phyloP scores from a whole-genome alignment of 2,113 vertebrate genomes.

The Psittacara wagleri region DNA sequence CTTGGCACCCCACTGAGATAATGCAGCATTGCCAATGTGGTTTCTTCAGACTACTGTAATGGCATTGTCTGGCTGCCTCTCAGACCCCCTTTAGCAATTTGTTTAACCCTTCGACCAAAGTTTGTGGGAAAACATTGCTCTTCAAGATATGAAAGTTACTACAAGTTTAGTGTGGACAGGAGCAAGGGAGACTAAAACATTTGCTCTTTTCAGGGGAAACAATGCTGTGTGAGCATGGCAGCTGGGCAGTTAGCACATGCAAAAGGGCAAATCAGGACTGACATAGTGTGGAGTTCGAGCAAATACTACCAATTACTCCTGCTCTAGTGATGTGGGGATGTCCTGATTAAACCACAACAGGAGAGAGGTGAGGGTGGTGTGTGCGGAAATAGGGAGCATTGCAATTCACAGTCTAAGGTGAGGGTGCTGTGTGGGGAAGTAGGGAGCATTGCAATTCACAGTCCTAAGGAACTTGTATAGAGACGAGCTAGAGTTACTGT shows the following conservation, averaged over 20 bases:
- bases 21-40: slow-evolving; percentile 15
- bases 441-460: neutral
- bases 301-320: neutral
- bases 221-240: neutral
- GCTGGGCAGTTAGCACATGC: neutral
- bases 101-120: neutral
- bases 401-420: neutral
- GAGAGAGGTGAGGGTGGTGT: neutral
- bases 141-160: neutral
- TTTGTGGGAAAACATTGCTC: neutral
- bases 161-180: neutral
- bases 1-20: neutral
- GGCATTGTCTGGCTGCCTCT: slow-evolving; percentile 9
- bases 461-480: neutral
- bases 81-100: neutral
- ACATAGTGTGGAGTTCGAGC: fast-evolving
- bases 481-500: neutral
- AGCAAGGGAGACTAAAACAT: neutral
- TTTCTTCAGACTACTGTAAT: slow-evolving; percentile 38
- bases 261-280: neutral
- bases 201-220: neutral
- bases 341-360: neutral
- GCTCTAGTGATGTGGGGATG: neutral
- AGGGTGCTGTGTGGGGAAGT: neutral
- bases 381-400: neutral